Evolutionary conservation across 2,888 invertebrate species (phyloP), one percentile per base, ranked within the genome.

Genomic region (Caenorhabditis sulstoni): DNA sequence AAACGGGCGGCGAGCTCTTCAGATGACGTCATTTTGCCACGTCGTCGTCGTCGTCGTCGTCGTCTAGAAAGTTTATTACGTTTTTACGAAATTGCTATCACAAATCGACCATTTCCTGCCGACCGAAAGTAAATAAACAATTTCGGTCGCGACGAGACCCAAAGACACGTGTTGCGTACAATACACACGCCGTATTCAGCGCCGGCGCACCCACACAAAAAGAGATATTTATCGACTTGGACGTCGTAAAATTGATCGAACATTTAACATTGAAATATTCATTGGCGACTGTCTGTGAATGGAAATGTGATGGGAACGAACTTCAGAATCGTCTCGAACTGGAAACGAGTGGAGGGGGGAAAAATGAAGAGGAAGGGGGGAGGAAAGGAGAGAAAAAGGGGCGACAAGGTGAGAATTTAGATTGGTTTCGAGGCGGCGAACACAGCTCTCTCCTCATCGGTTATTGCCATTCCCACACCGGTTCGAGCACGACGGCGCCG

Each of bases 281-380:
- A 75, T 67, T 76, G 62, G 75, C 67, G 75, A 76, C 75, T 61
- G 75, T 67, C 67, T 76, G 75, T 67, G 75, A 53, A 50, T 18
- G 58, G 16, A 45, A 29, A 64, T 18, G 49, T 16, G 49, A 39
- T 35, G 52, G 53, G 52, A 45, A 45, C 41, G 65, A n/a, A n/a
- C n/a, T n/a, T n/a, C n/a, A n/a, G n/a, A n/a, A n/a, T n/a, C n/a
- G n/a, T n/a, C n/a, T n/a, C n/a, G n/a, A n/a, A n/a, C n/a, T n/a
- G n/a, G n/a, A 65, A 47, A 61, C 23, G 61, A 23, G 65, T 65
- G 57, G 50, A 55, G 55, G n/a, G 64, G 71, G n/a, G 12, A 50
- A 44, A 20, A 18, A n/a, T 18, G 35, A 11, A 41, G 14, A 41
- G 35, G 5, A 20, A 29, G n/a, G 37, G 52, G 57, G 20, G 8